Evolutionary conservation across 2,113 vertebrate genomes (phyloP).

Genomic region (Tautogolabrus adspersus): DNA sequence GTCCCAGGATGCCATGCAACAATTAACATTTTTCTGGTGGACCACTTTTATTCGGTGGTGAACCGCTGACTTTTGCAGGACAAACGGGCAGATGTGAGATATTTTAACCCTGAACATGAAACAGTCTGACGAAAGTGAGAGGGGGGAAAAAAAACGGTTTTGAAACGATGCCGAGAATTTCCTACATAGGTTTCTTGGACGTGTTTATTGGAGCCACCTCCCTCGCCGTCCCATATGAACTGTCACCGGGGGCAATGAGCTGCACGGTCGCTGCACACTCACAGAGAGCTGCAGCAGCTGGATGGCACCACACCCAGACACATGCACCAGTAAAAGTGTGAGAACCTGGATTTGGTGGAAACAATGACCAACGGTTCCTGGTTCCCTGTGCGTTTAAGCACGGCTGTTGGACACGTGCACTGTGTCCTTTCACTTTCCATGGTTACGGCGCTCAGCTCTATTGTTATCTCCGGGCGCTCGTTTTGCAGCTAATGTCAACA

Average conservation of each 20-base stretch:
- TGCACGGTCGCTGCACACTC: slow-evolving; percentile 44
- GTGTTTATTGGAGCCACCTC: slow-evolving; percentile 56
- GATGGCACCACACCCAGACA: slow-evolving; percentile 75
- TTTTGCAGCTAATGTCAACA: slow-evolving; percentile 65
- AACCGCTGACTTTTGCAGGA: slow-evolving; percentile 71
- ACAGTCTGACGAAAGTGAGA: slow-evolving; percentile 43
- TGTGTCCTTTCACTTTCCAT: slow-evolving; percentile 60
- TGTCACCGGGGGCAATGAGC: slow-evolving; percentile 44
- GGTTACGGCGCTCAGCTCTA: slow-evolving; percentile 49
- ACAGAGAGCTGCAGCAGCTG: slow-evolving; percentile 66
- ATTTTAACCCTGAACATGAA: slow-evolving; percentile 80
- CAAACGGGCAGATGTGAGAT: slow-evolving; percentile 77
- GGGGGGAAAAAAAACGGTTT: slow-evolving; percentile 2
- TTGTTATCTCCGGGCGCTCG: slow-evolving; percentile 58
- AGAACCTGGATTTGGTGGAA: slow-evolving; percentile 76
- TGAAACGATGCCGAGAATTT: slow-evolving; percentile 39
- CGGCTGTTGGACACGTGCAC: slow-evolving; percentile 48
- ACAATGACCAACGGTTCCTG: slow-evolving; percentile 67
- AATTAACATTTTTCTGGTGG: slow-evolving; percentile 81
- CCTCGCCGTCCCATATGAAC: slow-evolving; percentile 48
- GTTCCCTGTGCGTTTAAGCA: slow-evolving; percentile 46
- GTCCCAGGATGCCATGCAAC: slow-evolving; percentile 71
- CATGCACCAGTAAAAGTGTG: slow-evolving; percentile 70
- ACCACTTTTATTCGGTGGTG: slow-evolving; percentile 81
- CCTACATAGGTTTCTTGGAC: slow-evolving; percentile 21